Conservation (phyloP, 1,140 invertebrate genomes). For the Heliothis subflexa region DNA sequence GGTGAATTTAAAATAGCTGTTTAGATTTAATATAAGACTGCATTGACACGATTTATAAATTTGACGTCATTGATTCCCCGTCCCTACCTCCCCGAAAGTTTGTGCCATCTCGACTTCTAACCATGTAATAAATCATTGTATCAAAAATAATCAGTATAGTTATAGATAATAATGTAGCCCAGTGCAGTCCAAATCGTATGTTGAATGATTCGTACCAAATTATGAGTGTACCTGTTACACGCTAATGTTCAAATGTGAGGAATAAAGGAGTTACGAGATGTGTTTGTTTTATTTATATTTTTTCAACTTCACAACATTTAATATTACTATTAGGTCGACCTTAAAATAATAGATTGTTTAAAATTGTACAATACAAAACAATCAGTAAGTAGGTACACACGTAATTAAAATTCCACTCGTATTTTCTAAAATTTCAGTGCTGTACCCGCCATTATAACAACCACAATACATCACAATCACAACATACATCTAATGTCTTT, state of each 20-base stretch:
- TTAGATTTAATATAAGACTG: constrained; percentile 26
- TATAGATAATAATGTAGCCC: constrained; percentile 39
- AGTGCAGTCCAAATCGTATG: constrained; percentile 40
- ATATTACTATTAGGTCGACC: not conserved
- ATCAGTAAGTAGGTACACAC: too few relatives aligned
- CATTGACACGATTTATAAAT: not conserved
- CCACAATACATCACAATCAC: too few relatives aligned
- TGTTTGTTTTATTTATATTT: constrained; percentile 37
- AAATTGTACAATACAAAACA: too few relatives aligned
- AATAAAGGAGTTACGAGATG: constrained; percentile 47
- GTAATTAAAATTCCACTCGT: too few relatives aligned
- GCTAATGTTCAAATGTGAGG: constrained; percentile 46
- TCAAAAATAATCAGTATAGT: constrained; percentile 24
- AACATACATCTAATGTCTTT: too few relatives aligned
- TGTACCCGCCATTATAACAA: too few relatives aligned
- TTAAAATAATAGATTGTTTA: not conserved
- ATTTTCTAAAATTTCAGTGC: too few relatives aligned
- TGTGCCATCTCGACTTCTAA: constrained; percentile 36
- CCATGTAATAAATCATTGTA: constrained; percentile 13
- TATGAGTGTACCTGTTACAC: constrained; percentile 47
- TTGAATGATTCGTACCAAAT: constrained; percentile 47
- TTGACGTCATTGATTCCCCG: not conserved
- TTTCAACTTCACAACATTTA: constrained; percentile 1
- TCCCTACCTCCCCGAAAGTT: constrained; percentile 13
- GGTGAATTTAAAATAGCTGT: constrained; percentile 22